Evolutionary conservation across 30 jellyfish, hydroid and myxozoan genomes (phyloP).

Genomic region (Cassiopea xamachana): DNA sequence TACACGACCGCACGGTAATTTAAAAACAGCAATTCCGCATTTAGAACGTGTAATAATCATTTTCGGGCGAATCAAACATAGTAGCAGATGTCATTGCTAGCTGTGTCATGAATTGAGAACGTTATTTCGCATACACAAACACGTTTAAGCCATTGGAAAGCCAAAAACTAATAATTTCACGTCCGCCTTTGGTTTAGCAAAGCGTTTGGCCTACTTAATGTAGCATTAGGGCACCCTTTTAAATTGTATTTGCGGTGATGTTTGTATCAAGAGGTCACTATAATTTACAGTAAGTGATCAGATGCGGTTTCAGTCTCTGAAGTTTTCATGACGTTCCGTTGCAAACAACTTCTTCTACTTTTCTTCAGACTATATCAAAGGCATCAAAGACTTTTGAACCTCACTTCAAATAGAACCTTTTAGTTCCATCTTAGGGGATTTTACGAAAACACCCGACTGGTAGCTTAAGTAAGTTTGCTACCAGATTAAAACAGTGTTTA

Average conservation of each 20-base stretch:
- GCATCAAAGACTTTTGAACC: no score
- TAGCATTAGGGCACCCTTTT: constrained; percentile 10
- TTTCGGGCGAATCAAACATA: constrained; percentile 17
- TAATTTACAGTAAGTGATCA: constrained; percentile 15
- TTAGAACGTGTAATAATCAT: not conserved
- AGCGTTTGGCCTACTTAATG: constrained; percentile 20
- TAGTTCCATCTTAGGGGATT: no score
- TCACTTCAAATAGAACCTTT: no score
- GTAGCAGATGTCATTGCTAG: not conserved
- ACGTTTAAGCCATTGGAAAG: not conserved
- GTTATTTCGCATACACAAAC: constrained; percentile 2
- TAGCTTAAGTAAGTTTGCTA: no score
- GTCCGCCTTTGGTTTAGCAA: constrained; percentile 23
- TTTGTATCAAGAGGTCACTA: constrained; percentile 9
- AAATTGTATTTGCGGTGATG: constrained; percentile 6
- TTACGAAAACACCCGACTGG: no score
- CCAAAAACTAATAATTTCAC: constrained; percentile 8
- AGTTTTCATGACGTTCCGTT: not conserved
- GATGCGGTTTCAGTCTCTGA: constrained; percentile 2
- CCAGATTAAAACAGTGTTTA: no score
- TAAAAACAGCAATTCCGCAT: not conserved
- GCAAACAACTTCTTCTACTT: constrained; percentile 2
- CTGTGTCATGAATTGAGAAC: not conserved
- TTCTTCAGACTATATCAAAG: not conserved
- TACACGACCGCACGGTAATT: constrained; percentile 5